Conservation (phyloP, 2,888 invertebrate species). For the Chrysopilus asiliformis region DNA sequence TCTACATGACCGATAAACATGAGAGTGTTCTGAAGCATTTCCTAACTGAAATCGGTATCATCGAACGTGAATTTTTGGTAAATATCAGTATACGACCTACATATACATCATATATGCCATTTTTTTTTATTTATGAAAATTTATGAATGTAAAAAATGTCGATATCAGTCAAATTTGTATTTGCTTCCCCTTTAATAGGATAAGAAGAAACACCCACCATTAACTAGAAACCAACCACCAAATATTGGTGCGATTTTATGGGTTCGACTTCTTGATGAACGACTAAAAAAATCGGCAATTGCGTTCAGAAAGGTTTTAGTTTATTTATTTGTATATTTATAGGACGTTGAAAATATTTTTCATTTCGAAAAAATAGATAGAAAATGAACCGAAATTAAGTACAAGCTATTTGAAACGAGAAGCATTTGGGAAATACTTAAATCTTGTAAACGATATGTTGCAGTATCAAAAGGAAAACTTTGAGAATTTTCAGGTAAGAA, state of each 20-base stretch:
- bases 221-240: constrained; percentile 63
- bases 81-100: too few species aligned
- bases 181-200: constrained; percentile 34
- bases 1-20: constrained; percentile 65
- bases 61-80: constrained; percentile 60
- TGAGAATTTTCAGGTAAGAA: constrained; percentile 61
- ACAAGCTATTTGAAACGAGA: constrained; percentile 58
- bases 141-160: background rate
- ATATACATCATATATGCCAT: too few species aligned
- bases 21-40: constrained; percentile 76
- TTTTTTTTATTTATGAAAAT: too few species aligned
- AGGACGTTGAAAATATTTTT: too few species aligned
- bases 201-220: constrained; percentile 49
- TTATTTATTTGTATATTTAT: too few species aligned
- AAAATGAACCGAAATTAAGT: constrained; percentile 36
- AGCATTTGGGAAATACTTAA: constrained; percentile 66
- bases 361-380: constrained; percentile 19
- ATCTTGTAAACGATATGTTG: constrained; percentile 59
- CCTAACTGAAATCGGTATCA: constrained; percentile 60
- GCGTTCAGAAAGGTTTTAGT: constrained; percentile 54
- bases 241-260: constrained; percentile 77
- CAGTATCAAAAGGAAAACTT: constrained; percentile 60
- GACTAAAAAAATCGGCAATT: constrained; percentile 66
- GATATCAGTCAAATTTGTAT: background rate
- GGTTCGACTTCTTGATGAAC: constrained; percentile 65